A percentile compares a stretch with the other conserved stretches of the same genome.
Evolutionary conservation across 2,113 vertebrate genomes (phyloP).

Genomic region (Pygoscelis adeliae): DNA sequence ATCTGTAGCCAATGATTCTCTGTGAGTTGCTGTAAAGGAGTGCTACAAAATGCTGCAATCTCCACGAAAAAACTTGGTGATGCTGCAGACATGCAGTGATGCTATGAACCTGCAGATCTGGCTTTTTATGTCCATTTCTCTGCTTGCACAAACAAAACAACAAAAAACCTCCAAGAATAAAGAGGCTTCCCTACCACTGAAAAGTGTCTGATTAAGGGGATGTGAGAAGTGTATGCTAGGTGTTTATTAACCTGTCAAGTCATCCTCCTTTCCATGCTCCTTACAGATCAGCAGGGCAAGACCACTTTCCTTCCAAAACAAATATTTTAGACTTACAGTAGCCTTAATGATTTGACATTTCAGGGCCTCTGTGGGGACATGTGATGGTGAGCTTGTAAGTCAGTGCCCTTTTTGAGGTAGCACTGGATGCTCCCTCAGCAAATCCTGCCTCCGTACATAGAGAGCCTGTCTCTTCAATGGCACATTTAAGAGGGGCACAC

Average conservation of each 20-base stretch:
- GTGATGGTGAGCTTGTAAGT: neutral
- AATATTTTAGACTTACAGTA: neutral
- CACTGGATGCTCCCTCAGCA: neutral
- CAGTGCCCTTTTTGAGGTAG: neutral
- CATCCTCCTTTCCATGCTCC: neutral
- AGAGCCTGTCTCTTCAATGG: neutral
- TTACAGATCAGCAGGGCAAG: neutral
- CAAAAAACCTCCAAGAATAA: neutral
- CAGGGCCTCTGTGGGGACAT: neutral
- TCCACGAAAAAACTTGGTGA: neutral
- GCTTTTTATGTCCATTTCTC: neutral
- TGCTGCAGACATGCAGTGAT: neutral
- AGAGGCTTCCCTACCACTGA: neutral
- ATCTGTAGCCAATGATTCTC: neutral
- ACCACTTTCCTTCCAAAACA: neutral
- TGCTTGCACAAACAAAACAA: neutral
- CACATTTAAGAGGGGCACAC: neutral
- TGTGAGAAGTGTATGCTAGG: too few relatives aligned
- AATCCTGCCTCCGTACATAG: neutral
- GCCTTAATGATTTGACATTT: neutral
- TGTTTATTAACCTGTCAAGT: neutral
- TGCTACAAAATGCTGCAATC: neutral
- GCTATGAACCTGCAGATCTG: neutral
- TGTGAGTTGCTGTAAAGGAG: neutral
- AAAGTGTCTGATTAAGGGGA: neutral